phyloP scores from a whole-genome alignment of 2,797 vertebrate species.

The Pteronotus mesoamericanus region DNA sequence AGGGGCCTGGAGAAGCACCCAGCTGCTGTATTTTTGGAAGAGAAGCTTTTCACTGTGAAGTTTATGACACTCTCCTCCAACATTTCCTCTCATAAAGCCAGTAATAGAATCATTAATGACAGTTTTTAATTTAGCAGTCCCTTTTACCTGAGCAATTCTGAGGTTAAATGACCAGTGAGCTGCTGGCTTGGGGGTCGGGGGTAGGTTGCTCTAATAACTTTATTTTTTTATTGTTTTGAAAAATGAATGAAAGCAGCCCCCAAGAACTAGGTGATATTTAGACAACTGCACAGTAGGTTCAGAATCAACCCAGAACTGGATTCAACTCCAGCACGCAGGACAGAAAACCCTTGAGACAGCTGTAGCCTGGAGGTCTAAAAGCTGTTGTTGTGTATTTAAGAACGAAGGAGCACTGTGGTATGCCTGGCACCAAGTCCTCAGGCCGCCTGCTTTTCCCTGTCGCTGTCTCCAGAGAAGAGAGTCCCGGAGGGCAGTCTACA shows the following conservation, averaged over 20 bases:
- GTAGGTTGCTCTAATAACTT: constrained; percentile 24
- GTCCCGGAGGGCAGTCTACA: background rate
- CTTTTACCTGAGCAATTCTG: background rate
- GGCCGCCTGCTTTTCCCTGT: background rate
- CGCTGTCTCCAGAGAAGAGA: background rate
- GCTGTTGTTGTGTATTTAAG: background rate
- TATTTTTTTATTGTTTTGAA: constrained; percentile 46
- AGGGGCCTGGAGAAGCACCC: background rate
- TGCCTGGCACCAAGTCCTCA: background rate
- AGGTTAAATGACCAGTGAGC: constrained; percentile 21
- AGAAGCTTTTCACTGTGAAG: background rate
- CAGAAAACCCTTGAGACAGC: background rate
- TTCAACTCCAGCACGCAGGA: background rate
- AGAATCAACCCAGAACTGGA: background rate
- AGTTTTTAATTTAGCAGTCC: background rate
- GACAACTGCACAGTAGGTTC: background rate
- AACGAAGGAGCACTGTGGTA: background rate
- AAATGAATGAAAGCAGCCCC: constrained; percentile 32
- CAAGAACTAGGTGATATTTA: background rate
- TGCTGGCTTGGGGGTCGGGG: background rate
- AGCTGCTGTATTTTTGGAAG: background rate
- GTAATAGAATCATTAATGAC: background rate
- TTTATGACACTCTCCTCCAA: background rate
- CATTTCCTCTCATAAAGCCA: background rate
- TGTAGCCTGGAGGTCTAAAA: background rate